Evolutionary conservation across 2,888 invertebrate species (phyloP), one percentile per base, ranked within the genome.

Genomic region (Leptopilina syphax): DNA sequence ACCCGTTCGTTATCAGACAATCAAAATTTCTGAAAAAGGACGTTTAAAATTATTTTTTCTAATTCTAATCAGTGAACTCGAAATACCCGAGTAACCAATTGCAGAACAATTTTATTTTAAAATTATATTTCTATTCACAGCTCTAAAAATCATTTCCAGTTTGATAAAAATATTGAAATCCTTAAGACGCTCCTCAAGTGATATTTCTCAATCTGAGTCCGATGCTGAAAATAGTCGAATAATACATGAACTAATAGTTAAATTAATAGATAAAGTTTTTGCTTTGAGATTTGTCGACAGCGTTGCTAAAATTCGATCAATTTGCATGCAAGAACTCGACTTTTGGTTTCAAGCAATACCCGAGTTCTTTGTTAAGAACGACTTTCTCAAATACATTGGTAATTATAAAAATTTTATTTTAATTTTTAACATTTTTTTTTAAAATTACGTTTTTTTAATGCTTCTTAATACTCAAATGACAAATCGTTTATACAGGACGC

Each of bases 281-380:
- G 99, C 99, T 66, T 99, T 99, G 93, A 94, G 98, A 88, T 98
- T 98, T 93, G 94, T 96, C 87, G 99, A 99, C 91, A 98, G 98
- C 0, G 93, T 99, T 81, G 97, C 99, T 0, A 99, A 99, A 92
- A 99, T 99, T 84, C 93, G 99, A 81, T 96, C 98, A 0, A 98
- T 99, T 89, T 99, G 99, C 86, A 99, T 99, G 97, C 96, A 97
- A 1, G 99, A 99, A 93, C 98, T 99, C 87, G 99, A 99, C n/a
- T 96, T 98, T 68, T 99, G 99, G 99, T 99, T 99, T 99, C 97
- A 98, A 91, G 98, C 98, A 90, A 99, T 99, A 92, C 99, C 99
- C 68, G 97, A 98, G 83, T 98, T 98, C 92, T 99, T 99, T 92
- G 94, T 99, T n/a, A 99, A 99, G 90, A 99, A 99, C 93, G 97